A percentile compares a stretch with the other conserved stretches of the same genome.
Conservation (phyloP, 2,797 vertebrate genomes). For the Acanthurus lineatus region DNA sequence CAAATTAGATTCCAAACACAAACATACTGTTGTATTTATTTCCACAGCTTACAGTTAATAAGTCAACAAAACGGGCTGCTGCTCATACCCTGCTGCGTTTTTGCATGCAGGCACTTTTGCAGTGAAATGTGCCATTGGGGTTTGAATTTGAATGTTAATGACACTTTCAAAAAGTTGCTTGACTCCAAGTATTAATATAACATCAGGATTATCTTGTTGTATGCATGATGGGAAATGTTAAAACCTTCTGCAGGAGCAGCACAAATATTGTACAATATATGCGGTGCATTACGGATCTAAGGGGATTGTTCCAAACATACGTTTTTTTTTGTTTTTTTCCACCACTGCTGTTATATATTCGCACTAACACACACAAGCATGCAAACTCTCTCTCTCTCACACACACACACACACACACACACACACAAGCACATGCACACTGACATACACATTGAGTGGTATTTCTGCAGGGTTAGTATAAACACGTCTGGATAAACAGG, state of each 20-base stretch:
- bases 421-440: constrained; percentile 21
- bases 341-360: constrained; percentile 48
- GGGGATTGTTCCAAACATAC: constrained; percentile 41
- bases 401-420: constrained; percentile 7
- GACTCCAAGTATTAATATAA: constrained; percentile 10
- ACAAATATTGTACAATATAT: constrained; percentile 19
- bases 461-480: constrained; percentile 67
- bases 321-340: not conserved
- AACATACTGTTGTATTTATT: constrained; percentile 50
- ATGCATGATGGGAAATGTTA: constrained; percentile 32
- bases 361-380: too few species aligned
- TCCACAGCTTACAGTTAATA: constrained; percentile 41
- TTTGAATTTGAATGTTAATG: constrained; percentile 46
- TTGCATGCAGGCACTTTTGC: constrained; percentile 19
- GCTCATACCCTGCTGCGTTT: constrained; percentile 30
- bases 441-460: constrained; percentile 43
- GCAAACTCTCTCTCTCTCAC: not conserved
- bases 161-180: constrained; percentile 36
- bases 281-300: constrained; percentile 6
- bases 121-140: constrained; percentile 23
- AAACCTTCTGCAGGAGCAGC: constrained; percentile 29
- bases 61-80: constrained; percentile 41
- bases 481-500: constrained; percentile 79
- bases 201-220: constrained; percentile 42
- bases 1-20: constrained; percentile 44